Evolutionary conservation across 2,113 vertebrate genomes (phyloP), one percentile per base, ranked within the genome.

Genomic region (Onychostruthus taczanowskii): DNA sequence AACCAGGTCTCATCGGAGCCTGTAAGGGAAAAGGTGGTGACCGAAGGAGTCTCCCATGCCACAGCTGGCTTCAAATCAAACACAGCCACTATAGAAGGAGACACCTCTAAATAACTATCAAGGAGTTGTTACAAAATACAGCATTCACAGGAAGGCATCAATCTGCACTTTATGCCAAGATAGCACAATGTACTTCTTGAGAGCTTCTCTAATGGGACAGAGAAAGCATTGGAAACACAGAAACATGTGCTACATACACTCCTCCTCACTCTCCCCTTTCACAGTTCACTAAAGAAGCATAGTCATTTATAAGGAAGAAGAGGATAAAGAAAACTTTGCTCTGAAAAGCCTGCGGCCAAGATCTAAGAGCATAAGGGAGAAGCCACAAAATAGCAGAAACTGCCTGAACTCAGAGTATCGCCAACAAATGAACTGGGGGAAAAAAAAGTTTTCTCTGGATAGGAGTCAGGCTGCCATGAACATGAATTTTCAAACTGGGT

Each of bases 121-220:
- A 67, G 79, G 55, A 84, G 56, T 43, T 88, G 47, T 46, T 92
- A 97, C 94, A 97, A 96, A 98, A 94, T 44, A 62, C 62, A 73
- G 89, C 83, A 96, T 98, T 98, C 97, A 98, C 84, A 94, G 61
- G 69, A 96, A 97, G 91, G 78, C 97, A 97, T 97, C 91, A 91
- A 82, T 97, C 94, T 92, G 83, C 30, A 72, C 72, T 97, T 97
- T 78, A 47, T 97, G 96, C 97, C 97, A 98, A 94, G 80, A 64
- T 5, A 87, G 49, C 30, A 97, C 97, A 98, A 97, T 97, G 83
- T 94, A 68, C 53, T 96, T 93, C 94, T 98, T 98, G 95, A 98
- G 92, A 61, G 46, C 78, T 95, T 96, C 70, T 88, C 74, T 90
- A 97, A 87, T 12, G 31, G 76, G 68, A 92, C 80, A 96, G 90